phyloP scores from a whole-genome alignment of 2,113 vertebrate species.

The Candoia aspera region DNA sequence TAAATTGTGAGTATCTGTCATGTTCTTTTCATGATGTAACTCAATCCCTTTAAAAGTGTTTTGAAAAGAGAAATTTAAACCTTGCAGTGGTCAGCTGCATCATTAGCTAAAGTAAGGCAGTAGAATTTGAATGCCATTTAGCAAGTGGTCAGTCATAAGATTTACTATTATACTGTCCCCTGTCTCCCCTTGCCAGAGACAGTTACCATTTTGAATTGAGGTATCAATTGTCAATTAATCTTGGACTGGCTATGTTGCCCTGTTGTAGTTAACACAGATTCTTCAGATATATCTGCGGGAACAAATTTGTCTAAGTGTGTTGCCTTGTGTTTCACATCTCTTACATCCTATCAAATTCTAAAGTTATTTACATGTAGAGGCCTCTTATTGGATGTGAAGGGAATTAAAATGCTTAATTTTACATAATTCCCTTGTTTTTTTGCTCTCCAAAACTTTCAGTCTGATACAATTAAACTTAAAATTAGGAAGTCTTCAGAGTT shows the following conservation, averaged over 20 bases:
- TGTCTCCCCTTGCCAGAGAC: too few relatives aligned
- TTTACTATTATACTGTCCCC: neutral
- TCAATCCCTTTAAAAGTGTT: neutral
- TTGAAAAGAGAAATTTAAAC: neutral
- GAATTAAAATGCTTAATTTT: constrained; percentile 30
- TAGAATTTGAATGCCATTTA: neutral
- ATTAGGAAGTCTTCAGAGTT: constrained; percentile 24
- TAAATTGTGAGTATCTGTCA: neutral
- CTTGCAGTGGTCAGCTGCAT: neutral
- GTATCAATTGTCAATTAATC: neutral
- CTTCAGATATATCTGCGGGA: neutral
- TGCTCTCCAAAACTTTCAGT: constrained; percentile 19
- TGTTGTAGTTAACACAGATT: neutral
- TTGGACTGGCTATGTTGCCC: neutral
- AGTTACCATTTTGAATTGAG: neutral
- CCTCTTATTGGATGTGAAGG: constrained; percentile 3
- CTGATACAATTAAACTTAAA: constrained; percentile 24
- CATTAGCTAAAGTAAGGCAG: neutral
- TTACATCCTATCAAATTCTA: neutral
- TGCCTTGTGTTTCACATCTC: neutral
- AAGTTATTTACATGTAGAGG: constrained; percentile 10
- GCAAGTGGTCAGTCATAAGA: neutral
- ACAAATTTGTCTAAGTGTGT: neutral
- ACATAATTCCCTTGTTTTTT: constrained; percentile 11
- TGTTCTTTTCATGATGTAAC: neutral